Base-by-base conservation (phyloP, 2,888 invertebrate species). In the Trichacis sp. region DNA sequence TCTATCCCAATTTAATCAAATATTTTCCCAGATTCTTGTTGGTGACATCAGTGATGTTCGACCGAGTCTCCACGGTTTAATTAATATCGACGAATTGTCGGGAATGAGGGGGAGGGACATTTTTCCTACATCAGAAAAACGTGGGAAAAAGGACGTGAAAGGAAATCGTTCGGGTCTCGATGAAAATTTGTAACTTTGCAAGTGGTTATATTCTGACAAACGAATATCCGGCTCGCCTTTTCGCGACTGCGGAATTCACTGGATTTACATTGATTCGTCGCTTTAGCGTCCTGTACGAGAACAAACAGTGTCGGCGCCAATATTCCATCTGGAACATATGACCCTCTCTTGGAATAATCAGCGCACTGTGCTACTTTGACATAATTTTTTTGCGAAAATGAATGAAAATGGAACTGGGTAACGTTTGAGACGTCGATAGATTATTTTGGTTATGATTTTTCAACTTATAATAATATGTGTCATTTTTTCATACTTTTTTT, bases 231-330 rank as follows among this genome's bases (percentile, higher is more conserved):
- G 43, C 49, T 51, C 51, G 51, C 55, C 55, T 64, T 64, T 55
- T 55, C 48, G 55, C 43, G 59, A 30, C 55, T 49, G 52, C 45
- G 52, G 45, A 64, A 67, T 64, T 60, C 54, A 50, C 51, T 58
- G 53, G 65, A 68, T 68, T 67, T 70, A 63, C 68, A 68, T 65
- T 54, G 65, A 65, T 58, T 61, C 59, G 60, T 36, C 50, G 58
- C 50, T 63, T 63, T 56, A 55, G 52, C 53, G 49, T 46, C 20
- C 42, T 33, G 38, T 36, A 38, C 53, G 42, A 42, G 42, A 42
- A n/a, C 58, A 57, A 63, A 63, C 57, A 43, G 20, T 38, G 49
- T 33, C 43, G 58, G 57, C 63, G 38, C 43, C 46, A 43, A 20
- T 56, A 36, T 53, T 57, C 17, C 17, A 15, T 14, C 42, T 2